Evolutionary conservation across 2,797 vertebrate genomes (phyloP), one percentile per base, ranked within the genome.

Genomic region (Arvicola amphibius): DNA sequence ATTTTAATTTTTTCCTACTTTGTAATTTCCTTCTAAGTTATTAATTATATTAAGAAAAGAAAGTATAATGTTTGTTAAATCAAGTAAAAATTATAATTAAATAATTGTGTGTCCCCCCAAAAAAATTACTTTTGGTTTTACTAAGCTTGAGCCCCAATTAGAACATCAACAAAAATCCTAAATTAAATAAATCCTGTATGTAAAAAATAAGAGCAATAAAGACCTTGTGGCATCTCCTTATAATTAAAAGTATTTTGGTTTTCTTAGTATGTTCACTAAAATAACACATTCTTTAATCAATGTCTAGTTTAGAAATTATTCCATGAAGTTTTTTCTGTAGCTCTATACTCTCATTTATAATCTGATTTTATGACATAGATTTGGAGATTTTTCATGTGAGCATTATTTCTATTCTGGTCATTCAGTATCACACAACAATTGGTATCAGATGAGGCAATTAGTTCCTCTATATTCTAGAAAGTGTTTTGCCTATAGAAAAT

Each of bases 21-120:
- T 96, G 10, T 3, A 90, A 79, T 21, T 97, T 95, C 73, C 32
- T 40, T 85, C 13, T 59, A 43, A 94, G 6, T 73, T 90, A 95
- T 34, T 88, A 83, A 46, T 89, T 56, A 59, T 65, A 71, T 51
- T 21, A 96, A 90, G 77, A 69, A 67, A 87, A 79, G 56, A 29
- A 95, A 53, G 92, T 88, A 48, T 17, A 69, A 90, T 67, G 92
- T 48, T 40, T 81, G 6, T 27, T 79, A 7, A 73, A 69, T 81
- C 74, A 87, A 91, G n/a, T 87, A 51, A 73, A 85, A 86, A 78
- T 34, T 78, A 65, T 48, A 79, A 53, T 34, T 85, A 90, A 77
- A 43, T 69, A 13, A 78, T 94, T 14, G 2, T 53, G 80, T 88
- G 1, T 80, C 63, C n/a, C n/a, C 4, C 17, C 53, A 13, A 4